These are phyloP conservation scores for Platysteira castanea DNA, from an alignment of 2,113 vertebrate genomes.

Conservation along the genomic window DNA sequence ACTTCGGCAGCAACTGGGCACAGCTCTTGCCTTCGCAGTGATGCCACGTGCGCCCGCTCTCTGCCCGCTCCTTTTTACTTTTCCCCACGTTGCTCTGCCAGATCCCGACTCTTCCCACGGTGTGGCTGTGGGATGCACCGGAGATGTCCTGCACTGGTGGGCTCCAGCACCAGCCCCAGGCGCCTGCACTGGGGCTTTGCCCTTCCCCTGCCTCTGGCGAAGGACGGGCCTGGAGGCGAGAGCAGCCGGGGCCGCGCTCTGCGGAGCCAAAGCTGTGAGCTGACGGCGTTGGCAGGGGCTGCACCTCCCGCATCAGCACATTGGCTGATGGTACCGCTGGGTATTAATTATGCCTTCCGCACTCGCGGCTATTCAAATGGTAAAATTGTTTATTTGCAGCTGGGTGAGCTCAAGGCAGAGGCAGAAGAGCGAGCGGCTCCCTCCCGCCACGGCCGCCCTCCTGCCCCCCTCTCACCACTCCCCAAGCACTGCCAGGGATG, in stretches of 20 bases:
- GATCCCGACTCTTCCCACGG: accelerated
- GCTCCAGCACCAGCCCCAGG: not conserved
- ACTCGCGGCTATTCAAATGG: constrained; percentile 48
- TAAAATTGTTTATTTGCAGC: constrained; percentile 61
- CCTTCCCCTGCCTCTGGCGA: not conserved
- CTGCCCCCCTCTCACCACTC: not conserved
- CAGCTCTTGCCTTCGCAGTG: not conserved
- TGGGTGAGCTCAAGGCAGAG: constrained; percentile 36
- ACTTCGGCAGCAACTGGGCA: not conserved
- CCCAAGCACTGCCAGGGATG: not conserved
- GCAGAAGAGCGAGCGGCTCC: not conserved
- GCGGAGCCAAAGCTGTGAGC: not conserved
- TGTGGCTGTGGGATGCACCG: accelerated
- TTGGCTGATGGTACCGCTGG: constrained; percentile 27
- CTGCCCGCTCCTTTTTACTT: not conserved
- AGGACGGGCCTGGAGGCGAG: not conserved
- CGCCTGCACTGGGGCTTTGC: not conserved
- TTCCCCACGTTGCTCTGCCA: accelerated
- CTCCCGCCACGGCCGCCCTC: not conserved
- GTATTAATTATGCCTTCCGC: constrained; percentile 54
- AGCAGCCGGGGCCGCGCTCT: not conserved
- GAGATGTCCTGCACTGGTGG: accelerated
- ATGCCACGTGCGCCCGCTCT: accelerated
- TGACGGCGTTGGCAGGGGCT: constrained; percentile 23
- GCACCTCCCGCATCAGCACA: constrained; percentile 30